Conservation (phyloP, 2,113 vertebrate genomes). For the Monarcha castaneiventris region DNA sequence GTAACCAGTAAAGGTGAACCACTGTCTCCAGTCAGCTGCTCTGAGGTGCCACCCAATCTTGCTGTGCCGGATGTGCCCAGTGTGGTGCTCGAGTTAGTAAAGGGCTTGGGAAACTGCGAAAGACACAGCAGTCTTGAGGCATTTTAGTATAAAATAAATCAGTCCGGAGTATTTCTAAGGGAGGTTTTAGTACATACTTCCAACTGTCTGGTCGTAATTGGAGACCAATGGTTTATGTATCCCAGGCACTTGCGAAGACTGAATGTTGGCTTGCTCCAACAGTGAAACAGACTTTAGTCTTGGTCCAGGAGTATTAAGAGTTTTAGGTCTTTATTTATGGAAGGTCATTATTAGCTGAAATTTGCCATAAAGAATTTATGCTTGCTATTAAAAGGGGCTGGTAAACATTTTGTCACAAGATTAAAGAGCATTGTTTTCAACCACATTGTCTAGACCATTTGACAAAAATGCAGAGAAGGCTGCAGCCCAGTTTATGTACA, state of each 20-base stretch:
- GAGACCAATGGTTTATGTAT: neutral
- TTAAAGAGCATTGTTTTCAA: neutral
- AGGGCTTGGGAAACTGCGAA: neutral
- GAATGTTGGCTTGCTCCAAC: neutral
- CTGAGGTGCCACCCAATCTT: neutral
- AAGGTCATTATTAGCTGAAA: neutral
- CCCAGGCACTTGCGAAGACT: neutral
- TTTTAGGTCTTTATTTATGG: slow-evolving; percentile 13
- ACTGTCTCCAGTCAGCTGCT: neutral
- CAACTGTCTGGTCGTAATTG: neutral
- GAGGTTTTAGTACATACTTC: neutral
- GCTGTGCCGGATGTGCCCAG: neutral
- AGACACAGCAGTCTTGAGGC: neutral
- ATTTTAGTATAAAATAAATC: neutral
- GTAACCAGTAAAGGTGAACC: neutral
- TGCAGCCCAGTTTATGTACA: neutral
- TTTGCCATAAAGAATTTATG: neutral
- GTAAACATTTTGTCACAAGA: neutral
- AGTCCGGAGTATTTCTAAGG: neutral
- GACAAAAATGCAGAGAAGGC: neutral
- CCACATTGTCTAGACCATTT: neutral
- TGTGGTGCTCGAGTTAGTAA: neutral
- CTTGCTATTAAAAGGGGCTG: neutral
- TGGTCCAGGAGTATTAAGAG: neutral
- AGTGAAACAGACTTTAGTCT: neutral